Conservation (phyloP, 2,888 invertebrate genomes). For the Biston betularia region DNA sequence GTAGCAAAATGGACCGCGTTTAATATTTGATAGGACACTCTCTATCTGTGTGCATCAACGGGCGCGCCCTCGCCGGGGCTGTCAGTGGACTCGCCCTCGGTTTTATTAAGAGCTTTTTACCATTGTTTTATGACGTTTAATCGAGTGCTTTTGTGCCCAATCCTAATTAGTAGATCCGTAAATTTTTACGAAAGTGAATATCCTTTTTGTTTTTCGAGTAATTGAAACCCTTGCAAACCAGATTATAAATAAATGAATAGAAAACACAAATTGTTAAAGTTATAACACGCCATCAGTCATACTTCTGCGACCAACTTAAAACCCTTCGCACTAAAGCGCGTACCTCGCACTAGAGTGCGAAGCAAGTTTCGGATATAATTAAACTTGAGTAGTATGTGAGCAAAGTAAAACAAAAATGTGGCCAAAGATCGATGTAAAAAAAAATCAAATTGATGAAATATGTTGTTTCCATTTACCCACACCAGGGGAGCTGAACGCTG, state of each 20-base stretch:
- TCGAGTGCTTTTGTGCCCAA: constrained; percentile 51
- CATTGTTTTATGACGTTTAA: constrained; percentile 63
- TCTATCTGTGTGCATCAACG: constrained; percentile 64
- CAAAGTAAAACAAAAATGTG: no score
- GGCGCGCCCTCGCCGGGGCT: constrained; percentile 46
- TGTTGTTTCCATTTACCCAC: no score
- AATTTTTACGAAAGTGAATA: constrained; percentile 11
- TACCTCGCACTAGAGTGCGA: no score
- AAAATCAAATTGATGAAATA: no score
- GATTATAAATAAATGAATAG: neutral
- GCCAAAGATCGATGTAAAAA: no score
- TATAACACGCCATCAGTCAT: no score
- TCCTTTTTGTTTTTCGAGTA: neutral
- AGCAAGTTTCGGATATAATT: no score
- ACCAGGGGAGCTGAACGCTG: no score
- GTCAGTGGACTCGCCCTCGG: constrained; percentile 53
- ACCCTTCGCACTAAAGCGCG: no score
- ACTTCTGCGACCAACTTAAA: no score
- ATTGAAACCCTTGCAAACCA: neutral
- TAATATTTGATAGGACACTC: constrained; percentile 65
- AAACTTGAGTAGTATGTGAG: no score
- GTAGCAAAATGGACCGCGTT: constrained; percentile 62
- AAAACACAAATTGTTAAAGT: no score
- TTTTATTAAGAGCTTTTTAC: constrained; percentile 56
- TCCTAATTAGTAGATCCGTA: constrained; percentile 18